Percentiles rank a stretch among this genome's conserved stretches.
phyloP scores from a whole-genome alignment of 2,113 vertebrate genomes.

The Cricetomys ansorgei region DNA sequence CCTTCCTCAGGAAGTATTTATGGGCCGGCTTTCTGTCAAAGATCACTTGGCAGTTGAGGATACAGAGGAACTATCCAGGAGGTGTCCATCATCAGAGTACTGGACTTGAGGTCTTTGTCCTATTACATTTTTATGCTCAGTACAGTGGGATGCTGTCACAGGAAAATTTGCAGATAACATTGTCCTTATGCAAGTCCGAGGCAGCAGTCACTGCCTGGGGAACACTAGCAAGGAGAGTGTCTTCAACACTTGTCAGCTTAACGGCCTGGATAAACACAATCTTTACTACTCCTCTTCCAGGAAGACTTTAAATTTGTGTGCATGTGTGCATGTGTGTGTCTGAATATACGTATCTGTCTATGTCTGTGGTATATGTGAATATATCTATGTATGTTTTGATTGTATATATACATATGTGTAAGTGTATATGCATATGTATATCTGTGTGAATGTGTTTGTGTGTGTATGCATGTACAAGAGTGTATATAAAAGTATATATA shows the following conservation, averaged over 20 bases:
- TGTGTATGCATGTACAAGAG: not conserved
- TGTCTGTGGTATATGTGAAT: not conserved
- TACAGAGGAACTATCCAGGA: constrained; percentile 5
- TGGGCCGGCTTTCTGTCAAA: constrained; percentile 49
- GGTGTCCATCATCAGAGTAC: not conserved
- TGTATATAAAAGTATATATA: no score
- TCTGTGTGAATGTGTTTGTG: not conserved
- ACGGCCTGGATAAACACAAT: not conserved
- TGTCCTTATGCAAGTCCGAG: not conserved
- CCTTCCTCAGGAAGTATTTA: constrained; percentile 51
- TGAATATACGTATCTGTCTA: not conserved
- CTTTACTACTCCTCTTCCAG: not conserved
- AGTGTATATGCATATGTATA: not conserved
- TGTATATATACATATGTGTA: not conserved
- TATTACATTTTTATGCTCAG: constrained; percentile 20
- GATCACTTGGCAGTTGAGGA: constrained; percentile 3
- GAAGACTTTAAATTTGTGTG: not conserved
- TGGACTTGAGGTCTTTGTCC: constrained; percentile 9
- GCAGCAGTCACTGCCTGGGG: not conserved
- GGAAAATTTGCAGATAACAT: constrained; percentile 28
- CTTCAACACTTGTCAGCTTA: not conserved
- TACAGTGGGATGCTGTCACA: not conserved
- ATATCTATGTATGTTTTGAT: no score
- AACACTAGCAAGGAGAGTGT: not conserved
- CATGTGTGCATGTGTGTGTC: not conserved